phyloP scores from a whole-genome alignment of 1,140 invertebrate genomes.

The Bombus difficillimus region DNA sequence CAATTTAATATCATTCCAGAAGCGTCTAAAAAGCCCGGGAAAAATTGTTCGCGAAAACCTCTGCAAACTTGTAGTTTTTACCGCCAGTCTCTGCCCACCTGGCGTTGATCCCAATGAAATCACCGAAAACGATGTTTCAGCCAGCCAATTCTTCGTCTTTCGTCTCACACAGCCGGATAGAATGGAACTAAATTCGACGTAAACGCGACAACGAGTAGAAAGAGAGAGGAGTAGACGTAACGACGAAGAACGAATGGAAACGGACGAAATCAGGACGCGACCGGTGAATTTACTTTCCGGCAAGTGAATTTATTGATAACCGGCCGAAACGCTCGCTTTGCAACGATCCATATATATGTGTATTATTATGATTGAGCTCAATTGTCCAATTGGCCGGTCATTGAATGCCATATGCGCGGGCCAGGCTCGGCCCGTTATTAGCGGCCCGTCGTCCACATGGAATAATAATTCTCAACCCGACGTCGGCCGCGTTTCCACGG shows the following conservation, averaged over 20 bases:
- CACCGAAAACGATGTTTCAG: no score
- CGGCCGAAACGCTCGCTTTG: conserved; percentile 50
- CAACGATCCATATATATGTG: conserved; percentile 57
- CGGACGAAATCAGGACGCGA: background rate
- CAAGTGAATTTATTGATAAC: conserved; percentile 56
- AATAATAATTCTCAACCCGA: conserved; percentile 52
- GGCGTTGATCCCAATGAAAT: no score
- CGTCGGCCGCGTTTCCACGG: conserved; percentile 37
- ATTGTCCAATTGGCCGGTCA: conserved; percentile 82
- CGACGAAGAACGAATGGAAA: background rate
- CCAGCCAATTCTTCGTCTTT: no score
- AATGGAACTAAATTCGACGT: no score
- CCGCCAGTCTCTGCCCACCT: no score
- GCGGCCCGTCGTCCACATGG: conserved; percentile 52
- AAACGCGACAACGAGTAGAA: background rate
- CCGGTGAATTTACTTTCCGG: conserved; percentile 47
- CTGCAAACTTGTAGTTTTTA: no score
- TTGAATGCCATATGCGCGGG: conserved; percentile 75
- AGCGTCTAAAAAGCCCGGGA: rapidly evolving
- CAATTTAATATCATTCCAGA: no score
- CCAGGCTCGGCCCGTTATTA: conserved; percentile 65
- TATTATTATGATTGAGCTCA: conserved; percentile 82
- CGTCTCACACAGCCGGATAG: no score
- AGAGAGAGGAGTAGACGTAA: background rate
- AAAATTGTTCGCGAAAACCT: no score